phyloP scores from a whole-genome alignment of 2,113 vertebrate genomes.

The Eurypyga helias region DNA sequence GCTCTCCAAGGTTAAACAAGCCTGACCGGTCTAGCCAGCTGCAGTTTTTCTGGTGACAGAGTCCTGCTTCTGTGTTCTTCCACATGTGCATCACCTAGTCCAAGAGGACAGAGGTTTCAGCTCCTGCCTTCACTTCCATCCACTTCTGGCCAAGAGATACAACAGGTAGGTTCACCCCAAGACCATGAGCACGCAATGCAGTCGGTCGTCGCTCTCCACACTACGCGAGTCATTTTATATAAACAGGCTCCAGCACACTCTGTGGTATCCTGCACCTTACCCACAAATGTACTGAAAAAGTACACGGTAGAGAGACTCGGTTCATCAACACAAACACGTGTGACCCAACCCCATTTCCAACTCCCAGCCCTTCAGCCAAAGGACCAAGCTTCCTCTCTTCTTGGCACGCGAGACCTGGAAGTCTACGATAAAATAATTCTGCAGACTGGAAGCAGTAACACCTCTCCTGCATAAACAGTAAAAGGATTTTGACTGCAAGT shows the following conservation, averaged over 20 bases:
- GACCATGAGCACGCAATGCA: accelerated
- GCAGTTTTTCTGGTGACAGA: not conserved
- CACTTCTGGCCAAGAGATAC: not conserved
- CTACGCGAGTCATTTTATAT: not conserved
- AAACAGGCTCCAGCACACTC: not conserved
- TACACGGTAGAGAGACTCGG: not conserved
- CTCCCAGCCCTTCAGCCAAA: not conserved
- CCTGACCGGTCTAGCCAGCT: not conserved
- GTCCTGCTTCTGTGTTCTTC: not conserved
- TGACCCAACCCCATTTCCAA: not conserved
- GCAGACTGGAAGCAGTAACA: not conserved
- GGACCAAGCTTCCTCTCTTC: not conserved
- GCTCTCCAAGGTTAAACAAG: not conserved
- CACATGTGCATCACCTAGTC: accelerated
- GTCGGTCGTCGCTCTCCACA: not conserved
- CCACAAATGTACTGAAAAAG: not conserved
- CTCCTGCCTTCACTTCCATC: not conserved
- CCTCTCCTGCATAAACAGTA: not conserved
- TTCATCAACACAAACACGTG: accelerated
- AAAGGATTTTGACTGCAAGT: not conserved
- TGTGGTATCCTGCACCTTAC: not conserved
- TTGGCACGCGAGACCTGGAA: not conserved
- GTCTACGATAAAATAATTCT: accelerated
- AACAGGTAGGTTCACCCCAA: not conserved
- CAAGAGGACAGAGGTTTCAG: not conserved